A percentile compares a stretch with the other conserved stretches of the same genome.
Evolutionary conservation across 2,888 invertebrate species (phyloP).

Genomic region (Drosophila mayaguana): DNA sequence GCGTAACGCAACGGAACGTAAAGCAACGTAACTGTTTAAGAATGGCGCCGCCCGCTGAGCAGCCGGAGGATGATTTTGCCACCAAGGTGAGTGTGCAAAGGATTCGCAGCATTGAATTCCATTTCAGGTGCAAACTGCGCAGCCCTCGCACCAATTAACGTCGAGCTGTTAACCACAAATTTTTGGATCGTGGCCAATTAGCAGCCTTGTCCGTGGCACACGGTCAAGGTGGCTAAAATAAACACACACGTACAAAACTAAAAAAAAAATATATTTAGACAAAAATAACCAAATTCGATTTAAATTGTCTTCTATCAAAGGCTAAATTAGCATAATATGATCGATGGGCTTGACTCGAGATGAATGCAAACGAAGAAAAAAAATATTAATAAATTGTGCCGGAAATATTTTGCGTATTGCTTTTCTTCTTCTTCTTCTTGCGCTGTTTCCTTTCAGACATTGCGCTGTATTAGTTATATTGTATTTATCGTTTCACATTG

Average conservation of each 20-base stretch:
- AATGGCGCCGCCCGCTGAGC: conserved; percentile 63
- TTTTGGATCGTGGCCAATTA: conserved; percentile 41
- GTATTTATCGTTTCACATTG: not conserved
- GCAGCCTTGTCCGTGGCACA: conserved; percentile 34
- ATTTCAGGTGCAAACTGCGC: conserved; percentile 2
- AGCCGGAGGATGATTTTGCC: conserved; percentile 72
- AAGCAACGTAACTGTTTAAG: not conserved
- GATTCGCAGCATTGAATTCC: not conserved
- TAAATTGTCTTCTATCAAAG: not conserved
- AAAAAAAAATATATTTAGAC: not conserved
- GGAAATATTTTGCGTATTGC: conserved; percentile 37
- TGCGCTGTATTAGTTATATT: not conserved
- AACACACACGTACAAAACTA: not conserved
- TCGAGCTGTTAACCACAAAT: conserved; percentile 35
- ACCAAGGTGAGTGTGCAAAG: conserved; percentile 63
- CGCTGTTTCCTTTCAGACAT: conserved; percentile 17
- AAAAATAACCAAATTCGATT: not conserved
- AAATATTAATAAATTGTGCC: not conserved
- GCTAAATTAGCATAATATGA: conserved; percentile 27
- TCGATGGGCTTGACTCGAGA: conserved; percentile 11
- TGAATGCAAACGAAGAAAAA: not conserved
- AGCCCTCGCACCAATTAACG: conserved; percentile 36
- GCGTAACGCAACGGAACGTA: not conserved
- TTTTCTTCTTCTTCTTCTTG: not conserved
- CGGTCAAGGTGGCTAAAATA: conserved; percentile 45